A percentile compares a stretch with the other conserved stretches of the same genome.
Evolutionary conservation across 1,140 invertebrate genomes (phyloP).

Genomic region (Trissolcus basalis): DNA sequence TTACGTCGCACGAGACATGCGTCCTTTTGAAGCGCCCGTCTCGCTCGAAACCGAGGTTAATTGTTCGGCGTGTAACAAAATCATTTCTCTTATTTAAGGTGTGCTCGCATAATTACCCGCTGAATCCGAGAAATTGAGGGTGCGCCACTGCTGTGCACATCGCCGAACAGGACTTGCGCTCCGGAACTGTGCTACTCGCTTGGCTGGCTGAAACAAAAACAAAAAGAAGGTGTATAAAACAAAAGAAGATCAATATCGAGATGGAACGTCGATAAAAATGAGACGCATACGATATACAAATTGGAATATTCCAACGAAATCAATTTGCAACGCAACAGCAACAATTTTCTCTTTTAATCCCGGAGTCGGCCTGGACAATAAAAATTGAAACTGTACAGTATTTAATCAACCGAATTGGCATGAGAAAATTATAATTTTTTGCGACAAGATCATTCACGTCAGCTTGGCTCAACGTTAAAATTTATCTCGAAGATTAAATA

Average conservation of each 20-base stretch:
- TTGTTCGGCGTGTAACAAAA: conserved; percentile 53
- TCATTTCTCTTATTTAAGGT: conserved; percentile 53
- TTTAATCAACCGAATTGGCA: too few species aligned
- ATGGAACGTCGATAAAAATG: not conserved
- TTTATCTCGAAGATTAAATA: not conserved
- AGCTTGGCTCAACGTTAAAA: too few species aligned
- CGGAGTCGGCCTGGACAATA: too few species aligned
- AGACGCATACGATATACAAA: not conserved
- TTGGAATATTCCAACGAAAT: too few species aligned
- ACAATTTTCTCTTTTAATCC: too few species aligned
- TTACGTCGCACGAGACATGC: conserved; percentile 31
- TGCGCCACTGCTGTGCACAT: conserved; percentile 56
- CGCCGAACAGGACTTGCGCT: conserved; percentile 57
- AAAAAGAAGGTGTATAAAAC: conserved; percentile 9
- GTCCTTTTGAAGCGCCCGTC: conserved; percentile 23
- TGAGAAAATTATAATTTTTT: too few species aligned
- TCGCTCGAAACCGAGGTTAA: conserved; percentile 55
- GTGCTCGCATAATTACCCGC: conserved; percentile 58
- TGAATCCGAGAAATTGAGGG: conserved; percentile 62
- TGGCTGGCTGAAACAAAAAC: conserved; percentile 65
- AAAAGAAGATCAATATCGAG: not conserved
- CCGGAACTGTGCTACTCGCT: conserved; percentile 63
- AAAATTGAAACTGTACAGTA: too few species aligned
- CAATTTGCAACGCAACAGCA: too few species aligned
- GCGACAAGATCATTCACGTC: too few species aligned